These are phyloP conservation scores for Lottia scabra DNA, from an alignment of 2,888 invertebrate genomes.

Conservation along the genomic window DNA sequence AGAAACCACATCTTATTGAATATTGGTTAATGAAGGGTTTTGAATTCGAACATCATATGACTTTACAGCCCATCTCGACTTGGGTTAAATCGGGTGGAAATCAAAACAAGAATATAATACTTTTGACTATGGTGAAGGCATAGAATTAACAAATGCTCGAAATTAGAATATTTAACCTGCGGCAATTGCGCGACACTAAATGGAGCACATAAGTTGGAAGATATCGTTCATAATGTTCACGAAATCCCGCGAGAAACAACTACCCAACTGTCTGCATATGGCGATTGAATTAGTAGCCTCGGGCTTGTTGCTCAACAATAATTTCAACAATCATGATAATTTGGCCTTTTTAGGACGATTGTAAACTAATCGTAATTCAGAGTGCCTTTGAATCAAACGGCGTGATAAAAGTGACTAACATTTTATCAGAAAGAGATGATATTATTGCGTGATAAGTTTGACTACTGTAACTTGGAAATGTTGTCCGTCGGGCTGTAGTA, in stretches of 20 bases:
- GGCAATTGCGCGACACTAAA: background rate
- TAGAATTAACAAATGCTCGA: slow-evolving; percentile 15
- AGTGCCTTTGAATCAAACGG: background rate
- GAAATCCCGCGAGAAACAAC: background rate
- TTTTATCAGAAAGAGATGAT: too few relatives aligned
- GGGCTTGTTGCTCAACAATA: too few relatives aligned
- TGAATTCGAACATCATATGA: too few relatives aligned
- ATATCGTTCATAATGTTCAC: background rate
- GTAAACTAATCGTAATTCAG: too few relatives aligned
- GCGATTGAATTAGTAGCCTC: background rate
- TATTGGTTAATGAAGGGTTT: too few relatives aligned
- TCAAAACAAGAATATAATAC: slow-evolving; percentile 14
- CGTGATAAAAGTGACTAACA: background rate
- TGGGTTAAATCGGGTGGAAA: slow-evolving; percentile 19
- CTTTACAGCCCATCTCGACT: background rate
- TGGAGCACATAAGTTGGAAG: background rate
- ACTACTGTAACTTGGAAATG: too few relatives aligned
- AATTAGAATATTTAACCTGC: background rate
- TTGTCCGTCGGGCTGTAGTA: too few relatives aligned
- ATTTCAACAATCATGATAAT: too few relatives aligned
- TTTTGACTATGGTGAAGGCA: slow-evolving; percentile 6
- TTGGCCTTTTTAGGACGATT: too few relatives aligned
- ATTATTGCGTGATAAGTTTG: too few relatives aligned
- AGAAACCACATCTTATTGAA: too few relatives aligned
- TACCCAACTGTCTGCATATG: background rate